phyloP scores from a whole-genome alignment of 1,140 invertebrate species.

The Cataglyphis hispanica region DNA sequence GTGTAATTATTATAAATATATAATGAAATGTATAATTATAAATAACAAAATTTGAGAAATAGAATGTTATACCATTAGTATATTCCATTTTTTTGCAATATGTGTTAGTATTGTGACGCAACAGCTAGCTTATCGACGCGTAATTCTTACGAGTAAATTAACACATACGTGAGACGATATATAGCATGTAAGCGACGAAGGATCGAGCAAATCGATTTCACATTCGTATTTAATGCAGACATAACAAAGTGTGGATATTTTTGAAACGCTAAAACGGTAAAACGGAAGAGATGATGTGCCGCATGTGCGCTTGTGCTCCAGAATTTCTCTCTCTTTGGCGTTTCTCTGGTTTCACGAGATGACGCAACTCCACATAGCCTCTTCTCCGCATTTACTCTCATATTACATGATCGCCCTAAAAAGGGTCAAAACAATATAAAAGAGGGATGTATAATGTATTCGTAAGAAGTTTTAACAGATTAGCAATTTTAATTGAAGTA shows the following conservation, averaged over 20 bases:
- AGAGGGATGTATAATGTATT: background rate
- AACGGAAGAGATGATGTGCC: background rate
- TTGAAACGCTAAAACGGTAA: constrained; percentile 28
- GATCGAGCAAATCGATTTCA: constrained; percentile 42
- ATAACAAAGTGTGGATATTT: constrained; percentile 32
- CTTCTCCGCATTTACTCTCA: constrained; percentile 28
- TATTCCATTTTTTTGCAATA: background rate
- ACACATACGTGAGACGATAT: background rate
- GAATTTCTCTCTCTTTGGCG: constrained; percentile 33
- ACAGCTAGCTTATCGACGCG: background rate
- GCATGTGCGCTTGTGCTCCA: constrained; percentile 23
- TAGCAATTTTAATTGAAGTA: background rate
- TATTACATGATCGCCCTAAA: background rate
- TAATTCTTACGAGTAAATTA: background rate
- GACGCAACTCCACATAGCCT: constrained; percentile 36
- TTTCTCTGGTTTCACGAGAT: constrained; percentile 53
- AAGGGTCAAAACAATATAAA: background rate
- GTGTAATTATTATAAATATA: background rate
- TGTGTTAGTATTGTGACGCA: background rate
- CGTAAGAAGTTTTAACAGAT: background rate
- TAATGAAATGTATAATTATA: background rate
- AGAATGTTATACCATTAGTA: background rate
- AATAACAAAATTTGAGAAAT: background rate
- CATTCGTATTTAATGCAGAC: constrained; percentile 30
- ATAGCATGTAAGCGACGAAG: background rate